Percentiles rank a stretch among this genome's conserved stretches.
Evolutionary conservation across 2,888 invertebrate species (phyloP).

Genomic region (Parnassius glacialis): DNA sequence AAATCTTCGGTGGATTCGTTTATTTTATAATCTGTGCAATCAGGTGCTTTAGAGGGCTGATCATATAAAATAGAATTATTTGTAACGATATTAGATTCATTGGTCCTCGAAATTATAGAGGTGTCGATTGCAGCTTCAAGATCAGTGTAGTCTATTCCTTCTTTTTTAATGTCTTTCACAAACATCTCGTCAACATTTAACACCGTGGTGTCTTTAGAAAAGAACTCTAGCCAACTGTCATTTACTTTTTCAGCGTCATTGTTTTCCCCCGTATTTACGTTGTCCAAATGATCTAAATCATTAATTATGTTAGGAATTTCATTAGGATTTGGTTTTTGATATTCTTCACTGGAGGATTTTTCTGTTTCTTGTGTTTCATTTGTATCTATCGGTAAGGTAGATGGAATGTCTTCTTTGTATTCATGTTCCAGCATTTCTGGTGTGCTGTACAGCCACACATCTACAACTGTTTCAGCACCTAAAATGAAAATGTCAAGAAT

Average conservation of each 20-base stretch:
- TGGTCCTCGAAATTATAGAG: background rate
- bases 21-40: constrained; percentile 15
- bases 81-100: background rate
- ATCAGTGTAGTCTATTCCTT: constrained; percentile 30
- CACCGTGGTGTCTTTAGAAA: constrained; percentile 57
- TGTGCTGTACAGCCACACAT: constrained; percentile 84
- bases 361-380: background rate
- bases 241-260: constrained; percentile 35
- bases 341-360: background rate
- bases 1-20: constrained; percentile 34
- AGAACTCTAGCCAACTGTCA: constrained; percentile 70
- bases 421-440: constrained; percentile 65
- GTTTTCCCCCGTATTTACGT: constrained; percentile 21
- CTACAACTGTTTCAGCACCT: constrained; percentile 91
- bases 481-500: constrained; percentile 36
- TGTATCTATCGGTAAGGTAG: background rate
- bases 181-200: constrained; percentile 72
- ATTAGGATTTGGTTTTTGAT: constrained; percentile 12
- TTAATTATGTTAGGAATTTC: constrained; percentile 20
- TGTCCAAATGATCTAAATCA: constrained; percentile 11
- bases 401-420: constrained; percentile 45
- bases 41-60: constrained; percentile 4
- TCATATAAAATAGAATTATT: constrained; percentile 14
- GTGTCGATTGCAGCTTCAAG: constrained; percentile 9
- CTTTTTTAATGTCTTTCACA: constrained; percentile 56